A percentile compares a stretch with the other conserved stretches of the same genome.
Evolutionary conservation across 2,888 invertebrate genomes (phyloP).

Genomic region (Craniophora ligustri): DNA sequence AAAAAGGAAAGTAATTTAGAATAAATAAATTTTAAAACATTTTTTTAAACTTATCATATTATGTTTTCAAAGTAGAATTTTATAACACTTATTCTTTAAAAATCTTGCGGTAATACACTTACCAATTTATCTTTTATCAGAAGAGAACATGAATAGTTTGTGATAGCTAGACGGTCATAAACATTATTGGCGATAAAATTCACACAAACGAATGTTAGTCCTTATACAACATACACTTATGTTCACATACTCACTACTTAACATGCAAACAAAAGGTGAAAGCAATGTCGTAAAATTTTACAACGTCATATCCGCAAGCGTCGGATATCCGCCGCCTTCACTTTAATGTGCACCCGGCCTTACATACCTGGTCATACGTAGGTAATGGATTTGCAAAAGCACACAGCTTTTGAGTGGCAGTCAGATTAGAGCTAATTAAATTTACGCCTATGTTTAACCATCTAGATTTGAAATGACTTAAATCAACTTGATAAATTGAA

Average conservation of each 20-base stretch:
- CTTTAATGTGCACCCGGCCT: conserved; percentile 9
- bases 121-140: no score
- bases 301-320: conserved; percentile 10
- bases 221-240: background rate
- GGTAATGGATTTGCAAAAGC: conserved; percentile 6
- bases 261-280: conserved; percentile 22
- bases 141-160: no score
- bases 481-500: background rate
- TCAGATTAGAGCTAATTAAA: background rate
- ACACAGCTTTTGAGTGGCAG: background rate
- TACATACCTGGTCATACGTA: background rate
- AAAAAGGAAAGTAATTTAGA: no score
- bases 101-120: no score
- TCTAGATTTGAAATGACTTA: background rate
- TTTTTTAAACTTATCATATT: no score
- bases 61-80: no score
- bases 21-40: no score
- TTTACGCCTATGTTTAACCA: background rate
- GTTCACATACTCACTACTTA: conserved; percentile 10
- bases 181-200: no score
- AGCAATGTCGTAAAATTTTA: conserved; percentile 15
- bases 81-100: no score
- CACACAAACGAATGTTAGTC: no score
- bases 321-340: conserved; percentile 11
- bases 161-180: no score